A percentile compares a stretch with the other conserved stretches of the same genome.
Conservation (phyloP, 2,888 invertebrate genomes). For the Amaurobius ferox region DNA sequence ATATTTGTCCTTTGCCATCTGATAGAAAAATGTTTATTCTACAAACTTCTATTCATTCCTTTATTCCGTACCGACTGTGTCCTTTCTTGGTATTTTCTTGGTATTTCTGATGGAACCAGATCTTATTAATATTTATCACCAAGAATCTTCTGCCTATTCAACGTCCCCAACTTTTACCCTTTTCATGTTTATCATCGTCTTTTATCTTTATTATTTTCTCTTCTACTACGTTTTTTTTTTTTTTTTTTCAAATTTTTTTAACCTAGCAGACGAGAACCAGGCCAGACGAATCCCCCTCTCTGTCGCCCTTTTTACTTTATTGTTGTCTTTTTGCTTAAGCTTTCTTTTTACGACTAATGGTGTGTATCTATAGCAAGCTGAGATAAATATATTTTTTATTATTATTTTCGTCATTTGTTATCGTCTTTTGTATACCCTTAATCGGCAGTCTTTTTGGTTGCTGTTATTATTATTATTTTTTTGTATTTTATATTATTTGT, state of each 20-base stretch:
- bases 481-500: background rate
- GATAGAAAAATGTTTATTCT: no score
- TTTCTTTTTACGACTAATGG: conserved; percentile 32
- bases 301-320: conserved; percentile 10
- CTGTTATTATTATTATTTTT: background rate
- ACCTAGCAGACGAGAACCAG: background rate
- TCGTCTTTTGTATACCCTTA: conserved; percentile 42
- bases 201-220: conserved; percentile 25
- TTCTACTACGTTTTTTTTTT: background rate
- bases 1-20: no score
- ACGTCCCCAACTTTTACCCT: conserved; percentile 15
- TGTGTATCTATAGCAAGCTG: conserved; percentile 21
- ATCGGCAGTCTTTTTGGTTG: conserved; percentile 20
- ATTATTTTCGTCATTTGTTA: conserved; percentile 30
- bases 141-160: conserved; percentile 31
- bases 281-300: conserved; percentile 18
- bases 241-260: background rate
- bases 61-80: no score
- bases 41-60: no score
- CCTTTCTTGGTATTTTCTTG: no score
- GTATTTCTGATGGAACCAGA: background rate
- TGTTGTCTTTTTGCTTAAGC: background rate
- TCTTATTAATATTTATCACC: conserved; percentile 49
- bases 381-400: conserved; percentile 35
- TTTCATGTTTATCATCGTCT: conserved; percentile 22